phyloP scores from a whole-genome alignment of 2,113 vertebrate genomes.

The Cygnus atratus region DNA sequence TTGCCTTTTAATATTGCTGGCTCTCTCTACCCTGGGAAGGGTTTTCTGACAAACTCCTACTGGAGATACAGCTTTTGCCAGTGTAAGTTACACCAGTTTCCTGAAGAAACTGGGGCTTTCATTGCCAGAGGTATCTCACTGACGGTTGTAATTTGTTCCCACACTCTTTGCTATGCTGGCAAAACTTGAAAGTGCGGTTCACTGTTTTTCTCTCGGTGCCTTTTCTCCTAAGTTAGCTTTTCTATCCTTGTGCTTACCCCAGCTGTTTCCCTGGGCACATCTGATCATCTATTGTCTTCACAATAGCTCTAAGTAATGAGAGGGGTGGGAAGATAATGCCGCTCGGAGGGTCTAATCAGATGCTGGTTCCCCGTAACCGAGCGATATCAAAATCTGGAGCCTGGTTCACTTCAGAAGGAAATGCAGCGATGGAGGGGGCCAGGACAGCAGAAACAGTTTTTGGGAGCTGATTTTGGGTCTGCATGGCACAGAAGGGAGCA shows the following conservation, averaged over 20 bases:
- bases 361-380: not conserved
- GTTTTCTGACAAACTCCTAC: slow-evolving; percentile 55
- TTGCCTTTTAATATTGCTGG: slow-evolving; percentile 59
- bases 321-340: slow-evolving; percentile 18
- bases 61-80: slow-evolving; percentile 53
- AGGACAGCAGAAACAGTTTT: not conserved
- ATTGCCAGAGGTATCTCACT: slow-evolving; percentile 60
- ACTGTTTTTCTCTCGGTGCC: not conserved
- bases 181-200: slow-evolving; percentile 63
- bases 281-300: slow-evolving; percentile 45
- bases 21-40: slow-evolving; percentile 53
- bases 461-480: not conserved
- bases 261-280: slow-evolving; percentile 54
- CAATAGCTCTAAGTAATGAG: slow-evolving; percentile 20
- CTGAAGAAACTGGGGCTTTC: slow-evolving; percentile 64
- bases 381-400: not conserved
- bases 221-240: slow-evolving; percentile 58
- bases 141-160: slow-evolving; percentile 64
- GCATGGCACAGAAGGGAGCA: not conserved
- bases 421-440: not conserved
- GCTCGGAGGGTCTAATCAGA: not conserved
- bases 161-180: slow-evolving; percentile 64
- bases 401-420: not conserved
- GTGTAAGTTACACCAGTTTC: slow-evolving; percentile 56
- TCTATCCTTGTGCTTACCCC: slow-evolving; percentile 32